Base-by-base conservation (phyloP, 1,140 invertebrate species). In the Andricus grossulariae region DNA sequence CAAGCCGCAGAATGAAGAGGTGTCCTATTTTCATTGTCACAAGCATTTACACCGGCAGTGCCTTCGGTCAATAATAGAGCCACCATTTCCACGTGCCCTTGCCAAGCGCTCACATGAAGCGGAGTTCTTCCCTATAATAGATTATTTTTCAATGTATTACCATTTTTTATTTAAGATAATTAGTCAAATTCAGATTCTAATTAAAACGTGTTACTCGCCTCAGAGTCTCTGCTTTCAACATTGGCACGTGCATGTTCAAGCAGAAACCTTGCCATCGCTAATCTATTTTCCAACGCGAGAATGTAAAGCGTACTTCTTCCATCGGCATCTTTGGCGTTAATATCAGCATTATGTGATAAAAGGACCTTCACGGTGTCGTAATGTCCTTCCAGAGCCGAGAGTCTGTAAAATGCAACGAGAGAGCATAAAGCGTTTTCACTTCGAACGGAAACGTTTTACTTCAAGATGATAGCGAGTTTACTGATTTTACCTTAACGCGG, bases 1-100 rank as follows among this genome's bases (percentile, higher is more conserved):
- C 97, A 99, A 71, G 97, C 96, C n/a, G 97, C 97, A 18, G 97
- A 97, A 91, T 98, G 97, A 75, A 99, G 89, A 7, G 98, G 96
- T 0, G 97, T 98, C 54, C 98, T 93, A 71, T 95, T 94, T 88
- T 98, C 98, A 86, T 96, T 94, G 89, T 99, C 98, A 73, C 95
- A 95, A 0, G 96, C 96, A 88, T 99, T 97, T 1, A 98, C 96
- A 86, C 95, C 93, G 3, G 97, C 96, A 66, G 94, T 93, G 51
- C 95, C 95, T 88, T 94, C 92, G 79, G 94, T 94, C 50, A 99
- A 92, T 21, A 99, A 92, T 21, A 98, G 90, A 76, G 96, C 95
- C 0, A 98, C 97, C 95, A 99, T 98, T 74, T 98, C 96, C 1
- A 93, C 90, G 87, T 98, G 97, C 12, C 97, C 97, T 89, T 99